Percentiles rank a stretch among this genome's conserved stretches.
These are phyloP conservation scores for Dermolepida albohirtum DNA, from an alignment of 2,888 invertebrate genomes.

Conservation along the genomic window DNA sequence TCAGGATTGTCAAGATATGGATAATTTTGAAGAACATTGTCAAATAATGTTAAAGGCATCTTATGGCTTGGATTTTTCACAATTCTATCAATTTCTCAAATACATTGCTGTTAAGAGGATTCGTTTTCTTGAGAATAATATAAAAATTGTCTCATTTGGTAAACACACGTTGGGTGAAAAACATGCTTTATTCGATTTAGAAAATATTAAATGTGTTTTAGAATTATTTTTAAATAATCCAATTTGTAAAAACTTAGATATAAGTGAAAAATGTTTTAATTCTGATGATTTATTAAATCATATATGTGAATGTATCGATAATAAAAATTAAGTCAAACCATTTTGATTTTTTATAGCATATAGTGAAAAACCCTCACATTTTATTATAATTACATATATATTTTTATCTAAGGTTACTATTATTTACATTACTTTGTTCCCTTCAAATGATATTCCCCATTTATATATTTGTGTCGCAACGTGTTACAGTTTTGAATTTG, in stretches of 20 bases:
- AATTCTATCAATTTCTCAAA: slow-evolving; percentile 75
- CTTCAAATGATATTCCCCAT: slow-evolving; percentile 18
- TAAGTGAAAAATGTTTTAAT: background rate
- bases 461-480: slow-evolving; percentile 31
- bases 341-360: background rate
- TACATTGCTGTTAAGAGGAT: slow-evolving; percentile 68
- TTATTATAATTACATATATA: too few relatives aligned
- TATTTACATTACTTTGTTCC: background rate
- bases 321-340: background rate
- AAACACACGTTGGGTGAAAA: slow-evolving; percentile 64
- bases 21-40: slow-evolving; percentile 81
- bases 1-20: slow-evolving; percentile 79
- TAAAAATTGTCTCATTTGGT: slow-evolving; percentile 59
- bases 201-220: slow-evolving; percentile 63
- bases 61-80: slow-evolving; percentile 81
- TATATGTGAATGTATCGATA: slow-evolving; percentile 19
- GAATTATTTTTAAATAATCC: slow-evolving; percentile 57
- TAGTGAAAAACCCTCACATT: too few relatives aligned
- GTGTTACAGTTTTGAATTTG: slow-evolving; percentile 54
- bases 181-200: slow-evolving; percentile 67
- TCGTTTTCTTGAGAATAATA: slow-evolving; percentile 60
- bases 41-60: slow-evolving; percentile 83
- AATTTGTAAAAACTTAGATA: background rate
- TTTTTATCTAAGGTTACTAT: too few relatives aligned
- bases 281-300: slow-evolving; percentile 1